A percentile compares a stretch with the other conserved stretches of the same genome.
Conservation (phyloP, 1,140 invertebrate genomes). For the Sminthurinus signatus region DNA sequence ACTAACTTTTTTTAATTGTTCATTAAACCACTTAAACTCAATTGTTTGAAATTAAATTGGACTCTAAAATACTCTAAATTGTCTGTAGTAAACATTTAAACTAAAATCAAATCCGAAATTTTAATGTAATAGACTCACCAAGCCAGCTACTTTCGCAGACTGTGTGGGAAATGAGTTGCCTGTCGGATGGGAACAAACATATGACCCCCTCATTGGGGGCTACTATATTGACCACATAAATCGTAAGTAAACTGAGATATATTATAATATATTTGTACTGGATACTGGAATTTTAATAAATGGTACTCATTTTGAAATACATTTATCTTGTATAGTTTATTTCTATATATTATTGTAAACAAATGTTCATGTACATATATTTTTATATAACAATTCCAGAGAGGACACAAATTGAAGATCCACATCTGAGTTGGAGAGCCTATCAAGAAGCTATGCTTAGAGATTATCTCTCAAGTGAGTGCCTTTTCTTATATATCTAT, state of each 20-base stretch:
- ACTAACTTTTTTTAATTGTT: too few species aligned
- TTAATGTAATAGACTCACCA: slow-evolving; percentile 66
- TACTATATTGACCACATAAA: slow-evolving; percentile 96
- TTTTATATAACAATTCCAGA: slow-evolving; percentile 54
- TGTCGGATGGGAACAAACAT: slow-evolving; percentile 92
- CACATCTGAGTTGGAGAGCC: slow-evolving; percentile 86
- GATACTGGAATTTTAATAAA: too few species aligned
- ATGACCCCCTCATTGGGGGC: slow-evolving; percentile 83
- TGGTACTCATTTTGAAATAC: too few species aligned
- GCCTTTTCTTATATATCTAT: too few species aligned
- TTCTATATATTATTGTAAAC: too few species aligned
- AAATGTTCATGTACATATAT: neutral
- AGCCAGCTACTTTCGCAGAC: slow-evolving; percentile 93
- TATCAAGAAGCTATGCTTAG: slow-evolving; percentile 94
- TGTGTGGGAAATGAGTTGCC: slow-evolving; percentile 95
- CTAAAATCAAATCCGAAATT: too few species aligned
- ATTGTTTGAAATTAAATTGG: too few species aligned
- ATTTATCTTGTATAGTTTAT: too few species aligned
- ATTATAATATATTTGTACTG: too few species aligned
- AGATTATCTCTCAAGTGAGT: slow-evolving; percentile 91
- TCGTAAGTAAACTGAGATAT: slow-evolving; percentile 83
- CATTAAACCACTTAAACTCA: too few species aligned
- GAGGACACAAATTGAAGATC: slow-evolving; percentile 91
- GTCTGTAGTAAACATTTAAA: too few species aligned
- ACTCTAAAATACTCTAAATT: too few species aligned